Percentiles rank a stretch among this genome's conserved stretches.
These are phyloP conservation scores for Anorthoa munda DNA, from an alignment of 2,888 invertebrate species.

Conservation along the genomic window DNA sequence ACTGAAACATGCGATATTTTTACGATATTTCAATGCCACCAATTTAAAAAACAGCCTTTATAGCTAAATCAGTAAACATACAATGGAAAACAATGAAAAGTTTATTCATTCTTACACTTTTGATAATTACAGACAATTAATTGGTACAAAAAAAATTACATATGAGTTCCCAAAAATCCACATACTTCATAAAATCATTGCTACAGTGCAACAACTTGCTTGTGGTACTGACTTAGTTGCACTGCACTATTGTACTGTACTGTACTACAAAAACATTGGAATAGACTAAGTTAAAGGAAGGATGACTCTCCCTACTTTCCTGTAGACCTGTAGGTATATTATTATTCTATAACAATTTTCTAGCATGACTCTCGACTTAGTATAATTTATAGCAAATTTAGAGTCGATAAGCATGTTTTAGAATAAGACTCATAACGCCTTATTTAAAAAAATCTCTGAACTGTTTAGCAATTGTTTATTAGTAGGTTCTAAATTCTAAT, in stretches of 20 bases:
- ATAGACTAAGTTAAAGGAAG: slow-evolving; percentile 28
- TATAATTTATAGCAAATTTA: neutral
- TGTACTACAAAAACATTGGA: too few species aligned
- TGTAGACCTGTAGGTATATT: neutral
- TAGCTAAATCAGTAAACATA: slow-evolving; percentile 4
- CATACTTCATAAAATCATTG: slow-evolving; percentile 9
- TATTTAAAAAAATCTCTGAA: too few species aligned
- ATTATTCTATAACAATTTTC: neutral
- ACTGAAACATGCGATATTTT: too few species aligned
- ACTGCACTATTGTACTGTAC: too few species aligned
- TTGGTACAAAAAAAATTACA: too few species aligned
- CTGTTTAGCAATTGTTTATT: too few species aligned
- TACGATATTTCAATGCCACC: neutral
- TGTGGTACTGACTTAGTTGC: neutral
- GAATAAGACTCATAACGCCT: neutral
- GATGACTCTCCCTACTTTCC: neutral
- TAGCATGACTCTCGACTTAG: neutral
- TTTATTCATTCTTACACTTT: slow-evolving; percentile 39
- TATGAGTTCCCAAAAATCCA: slow-evolving; percentile 21
- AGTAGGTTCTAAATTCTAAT: too few species aligned
- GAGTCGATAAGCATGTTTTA: slow-evolving; percentile 2
- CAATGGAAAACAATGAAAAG: slow-evolving; percentile 7
- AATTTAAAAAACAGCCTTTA: neutral
- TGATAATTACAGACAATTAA: slow-evolving; percentile 35
- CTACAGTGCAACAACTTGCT: slow-evolving; percentile 8